Conservation (phyloP, 2,888 invertebrate species). For the Agrilus cyanescens region DNA sequence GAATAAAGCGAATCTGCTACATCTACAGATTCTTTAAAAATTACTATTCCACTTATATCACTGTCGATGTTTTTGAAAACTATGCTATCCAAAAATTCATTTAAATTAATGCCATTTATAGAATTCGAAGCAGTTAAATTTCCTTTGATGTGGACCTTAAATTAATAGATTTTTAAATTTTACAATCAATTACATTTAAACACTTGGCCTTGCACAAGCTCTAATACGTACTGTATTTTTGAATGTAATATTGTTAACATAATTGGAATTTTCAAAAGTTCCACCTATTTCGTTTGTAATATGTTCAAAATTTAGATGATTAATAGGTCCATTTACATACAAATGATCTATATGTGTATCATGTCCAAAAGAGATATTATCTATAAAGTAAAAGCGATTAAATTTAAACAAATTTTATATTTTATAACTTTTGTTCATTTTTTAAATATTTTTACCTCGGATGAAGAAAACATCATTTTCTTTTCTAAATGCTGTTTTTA, state of each 20-base stretch:
- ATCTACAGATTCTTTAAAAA: slow-evolving; percentile 28
- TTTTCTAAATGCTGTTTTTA: slow-evolving; percentile 19
- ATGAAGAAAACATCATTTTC: slow-evolving; percentile 19
- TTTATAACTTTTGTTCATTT: not conserved
- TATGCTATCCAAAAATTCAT: slow-evolving; percentile 30
- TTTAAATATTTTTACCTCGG: slow-evolving; percentile 18
- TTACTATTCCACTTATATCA: slow-evolving; percentile 27
- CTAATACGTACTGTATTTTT: slow-evolving; percentile 18
- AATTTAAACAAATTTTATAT: slow-evolving; percentile 5
- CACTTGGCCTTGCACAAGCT: not conserved
- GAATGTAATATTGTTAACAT: slow-evolving; percentile 22
- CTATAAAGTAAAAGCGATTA: slow-evolving; percentile 17
- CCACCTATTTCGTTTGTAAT: slow-evolving; percentile 24
- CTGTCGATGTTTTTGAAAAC: slow-evolving; percentile 30
- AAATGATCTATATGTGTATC: slow-evolving; percentile 25
- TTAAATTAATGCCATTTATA: slow-evolving; percentile 29
- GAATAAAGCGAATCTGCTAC: slow-evolving; percentile 19
- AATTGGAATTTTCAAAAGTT: slow-evolving; percentile 17
- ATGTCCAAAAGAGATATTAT: slow-evolving; percentile 26
- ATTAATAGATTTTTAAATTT: slow-evolving; percentile 1
- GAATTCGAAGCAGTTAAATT: slow-evolving; percentile 22
- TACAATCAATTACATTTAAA: not conserved
- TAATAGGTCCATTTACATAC: slow-evolving; percentile 21
- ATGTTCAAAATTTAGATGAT: slow-evolving; percentile 20
- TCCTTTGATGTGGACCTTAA: slow-evolving; percentile 25